Percentiles rank a stretch among this genome's conserved stretches.
phyloP scores from a whole-genome alignment of 2,113 vertebrate genomes.

The Plecturocebus donacophilus region DNA sequence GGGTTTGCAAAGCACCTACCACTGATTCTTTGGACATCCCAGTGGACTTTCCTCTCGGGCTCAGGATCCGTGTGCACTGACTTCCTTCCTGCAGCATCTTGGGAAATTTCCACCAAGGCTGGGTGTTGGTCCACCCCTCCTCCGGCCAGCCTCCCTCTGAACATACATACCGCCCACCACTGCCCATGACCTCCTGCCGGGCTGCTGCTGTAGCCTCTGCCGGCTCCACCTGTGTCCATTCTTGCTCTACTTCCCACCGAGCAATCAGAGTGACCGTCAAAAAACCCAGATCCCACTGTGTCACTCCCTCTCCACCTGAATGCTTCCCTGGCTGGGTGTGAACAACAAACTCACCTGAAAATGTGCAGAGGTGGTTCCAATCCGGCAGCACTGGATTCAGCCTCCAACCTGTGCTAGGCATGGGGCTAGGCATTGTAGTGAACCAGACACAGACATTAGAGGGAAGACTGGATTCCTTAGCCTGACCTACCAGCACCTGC shows the following conservation, averaged over 20 bases:
- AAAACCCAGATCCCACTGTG: neutral
- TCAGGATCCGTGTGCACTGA: neutral
- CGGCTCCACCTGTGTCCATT: fast-evolving
- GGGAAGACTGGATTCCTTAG: neutral
- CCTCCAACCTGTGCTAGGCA: neutral
- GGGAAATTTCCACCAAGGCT: neutral
- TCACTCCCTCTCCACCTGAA: neutral
- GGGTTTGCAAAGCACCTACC: neutral
- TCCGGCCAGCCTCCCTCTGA: neutral
- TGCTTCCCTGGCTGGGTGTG: neutral
- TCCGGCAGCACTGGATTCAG: neutral
- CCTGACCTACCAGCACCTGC: neutral
- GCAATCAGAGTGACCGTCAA: too few relatives aligned
- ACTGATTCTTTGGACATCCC: neutral
- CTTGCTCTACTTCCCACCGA: neutral
- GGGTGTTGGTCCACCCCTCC: neutral
- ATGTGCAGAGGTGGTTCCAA: neutral
- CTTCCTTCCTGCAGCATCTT: neutral
- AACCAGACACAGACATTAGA: neutral
- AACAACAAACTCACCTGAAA: neutral
- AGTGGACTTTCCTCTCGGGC: fast-evolving
- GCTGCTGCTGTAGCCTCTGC: neutral
- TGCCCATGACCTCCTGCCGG: neutral
- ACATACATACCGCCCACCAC: neutral
- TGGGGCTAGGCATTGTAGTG: neutral